These are phyloP conservation scores for Aleadryas rufinucha DNA, from an alignment of 2,113 vertebrate species.

Conservation along the genomic window DNA sequence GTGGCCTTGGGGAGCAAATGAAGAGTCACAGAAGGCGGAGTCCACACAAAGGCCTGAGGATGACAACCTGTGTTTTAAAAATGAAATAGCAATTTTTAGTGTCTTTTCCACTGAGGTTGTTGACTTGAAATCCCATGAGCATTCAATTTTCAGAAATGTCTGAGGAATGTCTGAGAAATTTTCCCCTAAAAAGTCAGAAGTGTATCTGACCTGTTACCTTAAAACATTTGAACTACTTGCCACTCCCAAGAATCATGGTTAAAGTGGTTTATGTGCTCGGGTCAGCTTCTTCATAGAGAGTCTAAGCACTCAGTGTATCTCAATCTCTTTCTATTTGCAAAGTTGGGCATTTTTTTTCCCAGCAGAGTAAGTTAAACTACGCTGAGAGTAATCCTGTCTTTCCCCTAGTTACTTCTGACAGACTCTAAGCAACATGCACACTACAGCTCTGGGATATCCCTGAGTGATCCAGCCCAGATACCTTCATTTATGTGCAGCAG, in stretches of 20 bases:
- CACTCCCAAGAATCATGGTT: background rate
- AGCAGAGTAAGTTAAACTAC: background rate
- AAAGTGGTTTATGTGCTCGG: background rate
- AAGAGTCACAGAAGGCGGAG: background rate
- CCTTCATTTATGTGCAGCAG: background rate
- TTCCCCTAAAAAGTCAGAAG: background rate
- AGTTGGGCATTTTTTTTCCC: background rate
- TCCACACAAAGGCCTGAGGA: background rate
- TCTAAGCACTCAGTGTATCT: background rate
- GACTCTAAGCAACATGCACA: background rate
- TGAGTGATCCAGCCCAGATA: background rate
- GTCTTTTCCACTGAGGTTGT: background rate
- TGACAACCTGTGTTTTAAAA: background rate
- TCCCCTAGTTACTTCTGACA: background rate
- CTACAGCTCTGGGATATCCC: background rate
- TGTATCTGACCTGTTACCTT: background rate
- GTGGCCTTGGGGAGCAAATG: background rate
- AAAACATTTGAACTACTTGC: background rate
- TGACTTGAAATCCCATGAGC: background rate
- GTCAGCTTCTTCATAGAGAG: background rate
- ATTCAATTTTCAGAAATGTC: background rate
- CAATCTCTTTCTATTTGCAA: background rate
- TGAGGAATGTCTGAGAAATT: background rate
- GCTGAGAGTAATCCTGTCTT: background rate
- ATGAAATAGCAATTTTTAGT: background rate